Evolutionary conservation across 2,797 vertebrate genomes (phyloP).

Genomic region (Tapera naevia): DNA sequence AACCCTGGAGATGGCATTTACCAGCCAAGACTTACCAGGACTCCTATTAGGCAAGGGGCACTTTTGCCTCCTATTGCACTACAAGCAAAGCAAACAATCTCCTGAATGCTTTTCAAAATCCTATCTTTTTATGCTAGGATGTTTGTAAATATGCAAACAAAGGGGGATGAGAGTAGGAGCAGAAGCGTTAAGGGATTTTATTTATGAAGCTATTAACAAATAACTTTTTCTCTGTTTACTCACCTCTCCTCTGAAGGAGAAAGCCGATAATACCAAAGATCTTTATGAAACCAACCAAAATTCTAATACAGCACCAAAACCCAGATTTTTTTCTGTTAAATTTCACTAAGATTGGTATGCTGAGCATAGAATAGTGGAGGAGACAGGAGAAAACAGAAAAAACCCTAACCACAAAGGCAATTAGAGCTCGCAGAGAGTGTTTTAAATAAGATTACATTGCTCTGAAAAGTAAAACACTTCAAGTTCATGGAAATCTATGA

Average conservation of each 20-base stretch:
- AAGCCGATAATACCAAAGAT: neutral
- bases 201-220: conserved; percentile 28
- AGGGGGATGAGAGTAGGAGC: neutral
- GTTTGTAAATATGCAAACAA: conserved; percentile 41
- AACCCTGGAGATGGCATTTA: neutral
- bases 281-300: neutral
- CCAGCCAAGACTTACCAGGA: neutral
- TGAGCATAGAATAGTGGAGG: neutral
- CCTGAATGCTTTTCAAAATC: conserved; percentile 17
- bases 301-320: neutral
- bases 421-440: neutral
- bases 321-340: neutral
- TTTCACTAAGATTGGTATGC: neutral
- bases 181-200: conserved; percentile 4
- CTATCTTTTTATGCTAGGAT: neutral
- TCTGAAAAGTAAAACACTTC: conserved; percentile 11
- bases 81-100: neutral
- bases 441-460: neutral
- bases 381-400: neutral
- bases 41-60: neutral
- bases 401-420: neutral
- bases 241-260: neutral
- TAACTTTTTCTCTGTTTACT: conserved; percentile 24
- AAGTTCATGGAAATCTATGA: neutral
- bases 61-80: neutral